A percentile compares a stretch with the other conserved stretches of the same genome.
Conservation (phyloP, 2,797 vertebrate species). For the Columba guinea region DNA sequence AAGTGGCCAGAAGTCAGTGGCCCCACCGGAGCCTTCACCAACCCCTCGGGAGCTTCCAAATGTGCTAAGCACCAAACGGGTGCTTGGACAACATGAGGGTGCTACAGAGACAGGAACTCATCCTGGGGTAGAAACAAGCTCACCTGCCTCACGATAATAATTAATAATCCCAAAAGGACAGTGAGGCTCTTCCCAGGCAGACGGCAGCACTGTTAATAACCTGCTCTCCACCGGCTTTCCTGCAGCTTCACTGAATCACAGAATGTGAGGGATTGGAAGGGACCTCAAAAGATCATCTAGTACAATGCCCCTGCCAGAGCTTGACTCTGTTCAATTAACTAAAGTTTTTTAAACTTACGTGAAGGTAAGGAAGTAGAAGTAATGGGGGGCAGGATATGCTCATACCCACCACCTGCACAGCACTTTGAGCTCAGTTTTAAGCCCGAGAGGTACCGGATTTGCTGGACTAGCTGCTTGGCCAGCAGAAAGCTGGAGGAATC, state of each 20-base stretch:
- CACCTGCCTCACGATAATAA: background rate
- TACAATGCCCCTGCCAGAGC: too few species aligned
- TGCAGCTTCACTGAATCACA: too few species aligned
- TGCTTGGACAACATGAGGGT: fast-evolving
- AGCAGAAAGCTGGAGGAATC: background rate
- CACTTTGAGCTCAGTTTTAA: background rate
- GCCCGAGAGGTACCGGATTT: background rate
- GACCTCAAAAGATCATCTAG: too few species aligned
- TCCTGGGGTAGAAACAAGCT: background rate
- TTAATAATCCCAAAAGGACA: background rate
- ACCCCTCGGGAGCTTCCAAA: background rate
- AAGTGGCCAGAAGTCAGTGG: background rate
- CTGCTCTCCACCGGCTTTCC: background rate
- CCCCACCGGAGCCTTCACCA: background rate
- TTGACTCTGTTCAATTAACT: background rate
- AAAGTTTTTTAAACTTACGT: background rate
- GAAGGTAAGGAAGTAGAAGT: background rate
- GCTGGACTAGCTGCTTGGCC: background rate
- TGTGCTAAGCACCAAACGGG: background rate
- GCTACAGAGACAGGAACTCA: background rate
- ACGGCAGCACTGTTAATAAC: background rate
- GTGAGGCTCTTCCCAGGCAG: background rate
- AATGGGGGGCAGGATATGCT: background rate
- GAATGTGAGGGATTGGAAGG: too few species aligned
- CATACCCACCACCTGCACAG: background rate